Conservation (phyloP, 2,113 vertebrate species). For the Oncorhynchus masou region DNA sequence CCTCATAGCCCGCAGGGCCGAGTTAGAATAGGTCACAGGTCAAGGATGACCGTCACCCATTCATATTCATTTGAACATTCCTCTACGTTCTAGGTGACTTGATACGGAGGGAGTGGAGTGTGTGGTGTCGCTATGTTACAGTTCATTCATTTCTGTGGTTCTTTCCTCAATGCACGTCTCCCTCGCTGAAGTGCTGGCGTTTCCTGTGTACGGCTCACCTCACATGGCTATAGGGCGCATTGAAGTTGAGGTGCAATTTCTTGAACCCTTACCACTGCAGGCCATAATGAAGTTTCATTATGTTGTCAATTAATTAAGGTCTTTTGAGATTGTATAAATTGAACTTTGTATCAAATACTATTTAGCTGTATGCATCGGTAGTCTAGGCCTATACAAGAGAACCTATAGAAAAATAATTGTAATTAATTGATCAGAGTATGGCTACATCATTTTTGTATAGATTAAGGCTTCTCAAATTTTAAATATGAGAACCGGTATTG, state of each 20-base stretch:
- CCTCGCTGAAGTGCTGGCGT: slow-evolving; percentile 62
- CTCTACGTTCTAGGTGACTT: neutral
- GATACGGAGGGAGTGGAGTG: neutral
- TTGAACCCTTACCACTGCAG: slow-evolving; percentile 25
- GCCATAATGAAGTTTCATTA: slow-evolving; percentile 9
- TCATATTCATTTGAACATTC: neutral
- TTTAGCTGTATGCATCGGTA: neutral
- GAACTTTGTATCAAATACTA: slow-evolving; percentile 18
- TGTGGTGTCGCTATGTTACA: neutral
- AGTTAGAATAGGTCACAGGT: slow-evolving; percentile 39
- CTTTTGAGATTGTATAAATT: slow-evolving; percentile 29
- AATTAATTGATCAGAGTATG: neutral
- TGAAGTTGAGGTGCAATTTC: slow-evolving; percentile 17
- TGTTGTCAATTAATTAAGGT: slow-evolving; percentile 16
- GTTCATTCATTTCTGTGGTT: neutral
- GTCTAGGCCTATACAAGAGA: neutral
- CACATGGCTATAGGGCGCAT: slow-evolving; percentile 26
- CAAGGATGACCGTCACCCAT: slow-evolving; percentile 29
- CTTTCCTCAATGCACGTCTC: neutral
- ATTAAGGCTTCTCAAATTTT: neutral
- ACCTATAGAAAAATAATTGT: neutral
- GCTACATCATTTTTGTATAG: neutral
- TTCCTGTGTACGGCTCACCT: slow-evolving; percentile 61
- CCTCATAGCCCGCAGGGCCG: slow-evolving; percentile 24
- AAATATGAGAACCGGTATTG: neutral